Percentiles rank a stretch among this genome's conserved stretches.
These are phyloP conservation scores for Mantis religiosa DNA, from an alignment of 2,888 invertebrate genomes.

Conservation along the genomic window DNA sequence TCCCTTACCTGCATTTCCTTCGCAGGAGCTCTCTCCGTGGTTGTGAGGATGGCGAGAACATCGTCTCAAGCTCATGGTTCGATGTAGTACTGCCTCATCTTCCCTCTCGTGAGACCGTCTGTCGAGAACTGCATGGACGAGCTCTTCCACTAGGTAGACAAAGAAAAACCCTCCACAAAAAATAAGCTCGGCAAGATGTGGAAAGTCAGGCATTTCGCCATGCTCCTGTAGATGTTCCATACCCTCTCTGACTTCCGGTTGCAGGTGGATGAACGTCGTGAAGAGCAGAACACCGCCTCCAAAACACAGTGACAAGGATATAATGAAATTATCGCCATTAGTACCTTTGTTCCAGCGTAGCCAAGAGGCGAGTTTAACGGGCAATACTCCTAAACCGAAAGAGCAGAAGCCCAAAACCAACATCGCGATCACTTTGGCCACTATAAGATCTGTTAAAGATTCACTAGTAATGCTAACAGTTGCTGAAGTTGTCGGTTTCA, in stretches of 20 bases:
- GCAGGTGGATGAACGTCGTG: slow-evolving; percentile 61
- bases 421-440: slow-evolving; percentile 78
- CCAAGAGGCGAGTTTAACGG: slow-evolving; percentile 64
- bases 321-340: slow-evolving; percentile 40
- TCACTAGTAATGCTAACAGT: neutral
- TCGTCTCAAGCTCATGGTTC: slow-evolving; percentile 53
- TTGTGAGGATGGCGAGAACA: slow-evolving; percentile 39
- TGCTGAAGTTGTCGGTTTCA: neutral
- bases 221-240: slow-evolving; percentile 48
- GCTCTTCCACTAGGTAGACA: slow-evolving; percentile 59
- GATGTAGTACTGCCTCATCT: slow-evolving; percentile 48
- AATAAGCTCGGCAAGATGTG: slow-evolving; percentile 52
- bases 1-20: slow-evolving; percentile 1
- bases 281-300: slow-evolving; percentile 63
- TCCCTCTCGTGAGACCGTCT: slow-evolving; percentile 43
- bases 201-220: slow-evolving; percentile 45
- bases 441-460: slow-evolving; percentile 41
- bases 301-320: slow-evolving; percentile 58
- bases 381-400: slow-evolving; percentile 68
- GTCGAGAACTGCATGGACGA: slow-evolving; percentile 54
- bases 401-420: slow-evolving; percentile 70
- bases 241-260: slow-evolving; percentile 60
- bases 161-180: slow-evolving; percentile 62
- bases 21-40: neutral
- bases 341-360: slow-evolving; percentile 54